Evolutionary conservation across 2,113 vertebrate species (phyloP).

Genomic region (Xenopus borealis): DNA sequence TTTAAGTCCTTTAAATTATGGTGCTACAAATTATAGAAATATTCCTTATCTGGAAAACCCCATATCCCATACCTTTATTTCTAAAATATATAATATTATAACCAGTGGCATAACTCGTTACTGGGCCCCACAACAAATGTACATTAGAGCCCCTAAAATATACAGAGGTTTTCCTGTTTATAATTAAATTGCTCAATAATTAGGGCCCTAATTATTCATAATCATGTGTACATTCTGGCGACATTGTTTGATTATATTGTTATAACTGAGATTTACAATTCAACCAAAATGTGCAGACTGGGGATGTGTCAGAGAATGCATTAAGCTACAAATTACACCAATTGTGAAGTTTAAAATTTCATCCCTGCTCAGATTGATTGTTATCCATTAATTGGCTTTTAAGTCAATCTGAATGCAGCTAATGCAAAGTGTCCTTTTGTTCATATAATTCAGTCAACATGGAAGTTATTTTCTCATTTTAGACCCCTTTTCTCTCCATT

Average conservation of each 20-base stretch:
- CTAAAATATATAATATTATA: no score
- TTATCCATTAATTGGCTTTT: slow-evolving; percentile 78
- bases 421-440: slow-evolving; percentile 79
- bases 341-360: slow-evolving; percentile 74
- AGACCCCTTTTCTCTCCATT: slow-evolving; percentile 63
- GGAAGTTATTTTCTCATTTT: slow-evolving; percentile 85
- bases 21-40: no score
- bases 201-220: no score
- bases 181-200: no score
- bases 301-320: slow-evolving; percentile 72
- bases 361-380: slow-evolving; percentile 78
- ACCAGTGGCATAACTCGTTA: no score
- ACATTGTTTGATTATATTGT: slow-evolving; percentile 34
- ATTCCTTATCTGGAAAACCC: no score
- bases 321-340: slow-evolving; percentile 71
- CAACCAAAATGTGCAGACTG: slow-evolving; percentile 64
- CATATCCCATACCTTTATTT: no score
- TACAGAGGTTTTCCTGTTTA: no score
- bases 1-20: no score
- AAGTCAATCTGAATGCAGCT: slow-evolving; percentile 75
- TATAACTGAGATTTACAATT: slow-evolving; percentile 57
- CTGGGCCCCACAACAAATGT: no score
- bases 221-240: no score
- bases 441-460: slow-evolving; percentile 84
- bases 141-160: no score